phyloP scores from a whole-genome alignment of 1,140 invertebrate species.

The Leptopilina clavipes region DNA sequence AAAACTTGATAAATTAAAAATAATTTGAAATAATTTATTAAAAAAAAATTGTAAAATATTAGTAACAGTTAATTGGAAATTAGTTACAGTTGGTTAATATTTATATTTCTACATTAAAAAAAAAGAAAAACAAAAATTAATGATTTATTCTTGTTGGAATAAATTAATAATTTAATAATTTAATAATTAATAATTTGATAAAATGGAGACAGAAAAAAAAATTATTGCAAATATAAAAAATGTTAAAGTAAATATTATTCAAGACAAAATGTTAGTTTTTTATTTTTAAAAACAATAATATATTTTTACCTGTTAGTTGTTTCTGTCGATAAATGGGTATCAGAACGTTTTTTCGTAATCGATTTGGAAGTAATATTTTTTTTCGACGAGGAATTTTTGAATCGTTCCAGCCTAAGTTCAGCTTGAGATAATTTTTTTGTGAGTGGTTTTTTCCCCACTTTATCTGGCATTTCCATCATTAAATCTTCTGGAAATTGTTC shows the following conservation, averaged over 20 bases:
- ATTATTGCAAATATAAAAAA: neutral
- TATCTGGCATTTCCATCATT: constrained; percentile 58
- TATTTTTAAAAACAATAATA: neutral
- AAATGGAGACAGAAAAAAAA: too few relatives aligned
- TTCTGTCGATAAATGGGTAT: constrained; percentile 32
- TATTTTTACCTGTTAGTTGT: neutral
- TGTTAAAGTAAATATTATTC: neutral
- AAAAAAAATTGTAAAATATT: neutral
- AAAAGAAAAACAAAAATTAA: too few relatives aligned
- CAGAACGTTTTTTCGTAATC: constrained; percentile 50
- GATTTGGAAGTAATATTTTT: constrained; percentile 50
- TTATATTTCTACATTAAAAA: neutral
- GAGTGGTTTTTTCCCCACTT: constrained; percentile 55
- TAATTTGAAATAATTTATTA: neutral
- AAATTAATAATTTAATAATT: too few relatives aligned
- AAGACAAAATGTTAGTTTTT: neutral
- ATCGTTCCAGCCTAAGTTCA: constrained; percentile 63
- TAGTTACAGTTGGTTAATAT: neutral
- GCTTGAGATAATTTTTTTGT: constrained; percentile 62
- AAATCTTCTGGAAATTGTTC: constrained; percentile 60
- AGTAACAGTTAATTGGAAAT: neutral
- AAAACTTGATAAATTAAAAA: too few relatives aligned
- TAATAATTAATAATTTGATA: too few relatives aligned
- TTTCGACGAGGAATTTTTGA: constrained; percentile 60
- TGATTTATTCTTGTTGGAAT: neutral